A percentile compares a stretch with the other conserved stretches of the same genome.
phyloP scores from a whole-genome alignment of 2,888 invertebrate species.

The Scotopteryx bipunctaria region DNA sequence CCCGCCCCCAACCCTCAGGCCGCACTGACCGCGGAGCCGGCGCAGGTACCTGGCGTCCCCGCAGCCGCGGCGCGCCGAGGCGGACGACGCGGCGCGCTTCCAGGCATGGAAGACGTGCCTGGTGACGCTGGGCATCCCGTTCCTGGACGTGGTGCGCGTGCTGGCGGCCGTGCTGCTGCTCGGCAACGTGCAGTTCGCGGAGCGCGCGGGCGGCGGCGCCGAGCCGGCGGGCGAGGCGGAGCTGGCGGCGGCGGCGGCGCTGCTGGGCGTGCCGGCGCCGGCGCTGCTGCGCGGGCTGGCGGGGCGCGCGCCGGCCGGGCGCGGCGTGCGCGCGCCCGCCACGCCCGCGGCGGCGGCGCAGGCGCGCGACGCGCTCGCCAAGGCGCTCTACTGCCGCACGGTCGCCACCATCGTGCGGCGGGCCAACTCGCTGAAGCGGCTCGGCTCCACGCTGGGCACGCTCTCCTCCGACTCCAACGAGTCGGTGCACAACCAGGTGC shows the following conservation, averaged over 20 bases:
- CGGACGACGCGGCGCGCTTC: constrained; percentile 83
- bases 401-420: constrained; percentile 96
- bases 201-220: constrained; percentile 89
- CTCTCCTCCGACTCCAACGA: constrained; percentile 96
- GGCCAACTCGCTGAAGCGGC: constrained; percentile 94
- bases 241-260: constrained; percentile 92
- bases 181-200: constrained; percentile 95
- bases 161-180: constrained; percentile 94
- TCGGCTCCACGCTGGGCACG: constrained; percentile 92
- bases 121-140: constrained; percentile 95
- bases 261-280: constrained; percentile 88
- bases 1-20: constrained; percentile 3
- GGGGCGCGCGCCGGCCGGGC: constrained; percentile 82
- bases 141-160: constrained; percentile 95
- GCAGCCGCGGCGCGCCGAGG: constrained; percentile 80
- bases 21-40: neutral
- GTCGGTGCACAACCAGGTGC: constrained; percentile 91
- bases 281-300: constrained; percentile 92
- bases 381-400: constrained; percentile 96
- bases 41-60: constrained; percentile 88
- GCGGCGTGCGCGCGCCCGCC: constrained; percentile 91
- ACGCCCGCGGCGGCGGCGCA: constrained; percentile 92
- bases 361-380: constrained; percentile 94
- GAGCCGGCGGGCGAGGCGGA: constrained; percentile 92
- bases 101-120: constrained; percentile 96